Evolutionary conservation across 1,140 invertebrate genomes (phyloP), one percentile per base, ranked within the genome.

Genomic region (Sminthurinus signatus): DNA sequence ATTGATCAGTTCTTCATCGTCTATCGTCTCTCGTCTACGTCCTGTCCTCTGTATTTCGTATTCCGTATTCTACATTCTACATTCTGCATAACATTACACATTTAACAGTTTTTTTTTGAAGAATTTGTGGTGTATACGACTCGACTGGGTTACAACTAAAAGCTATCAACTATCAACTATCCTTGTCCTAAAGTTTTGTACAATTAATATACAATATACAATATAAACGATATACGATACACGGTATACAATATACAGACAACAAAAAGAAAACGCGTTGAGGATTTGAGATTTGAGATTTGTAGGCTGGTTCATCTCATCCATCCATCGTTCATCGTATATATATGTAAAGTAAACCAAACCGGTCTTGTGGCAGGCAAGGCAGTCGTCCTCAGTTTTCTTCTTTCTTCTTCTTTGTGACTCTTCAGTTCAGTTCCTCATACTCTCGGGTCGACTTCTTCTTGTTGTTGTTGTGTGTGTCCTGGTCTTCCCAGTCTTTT

Each of bases 281-380:
- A 10, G n/a, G 44, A 5, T 25, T 48, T 48, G 23, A 12, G 19
- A n/a, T 4, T 21, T 5, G 5, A 25, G 44, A n/a, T 12, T n/a
- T 5, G 44, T 48, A 48, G 44, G 44, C 23, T 48, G 44, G n/a
- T n/a, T 25, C n/a, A n/a, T n/a, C n/a, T n/a, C n/a, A n/a, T n/a
- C n/a, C n/a, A n/a, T n/a, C n/a, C n/a, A n/a, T n/a, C n/a, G n/a
- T n/a, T n/a, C 17, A 21, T n/a, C 17, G 17, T 25, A 21, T 48
- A 8, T 48, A 21, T 5, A 25, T 48, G 19, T 21, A 25, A 19
- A 23, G 14, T 14, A 52, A 29, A 52, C 23, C 15, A 56, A 56
- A 56, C 54, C 54, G 54, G 54, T 56, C 54, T 56, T 56, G 5
- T 42, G 28, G 29, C 29, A 39, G 54, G 32, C 29, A 5, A 42